Evolutionary conservation across 2,797 vertebrate genomes (phyloP).

Genomic region (Coregonus suidteri): DNA sequence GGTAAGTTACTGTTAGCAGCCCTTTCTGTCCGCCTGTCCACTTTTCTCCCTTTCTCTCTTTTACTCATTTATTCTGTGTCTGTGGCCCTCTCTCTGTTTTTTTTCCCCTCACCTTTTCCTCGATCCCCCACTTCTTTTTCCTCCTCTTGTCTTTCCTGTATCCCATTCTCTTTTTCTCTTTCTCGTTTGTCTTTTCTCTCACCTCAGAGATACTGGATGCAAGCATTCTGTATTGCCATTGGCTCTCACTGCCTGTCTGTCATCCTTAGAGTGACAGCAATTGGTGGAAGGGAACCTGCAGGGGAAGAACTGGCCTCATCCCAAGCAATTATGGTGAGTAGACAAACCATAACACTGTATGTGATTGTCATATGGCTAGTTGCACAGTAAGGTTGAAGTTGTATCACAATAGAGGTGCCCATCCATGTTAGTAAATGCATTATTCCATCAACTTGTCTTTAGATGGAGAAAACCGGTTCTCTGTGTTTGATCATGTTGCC

Average conservation of each 20-base stretch:
- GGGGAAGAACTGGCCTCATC: conserved; percentile 92
- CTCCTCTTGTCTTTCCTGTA: background rate
- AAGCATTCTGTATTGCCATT: conserved; percentile 6
- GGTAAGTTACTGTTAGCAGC: conserved; percentile 71
- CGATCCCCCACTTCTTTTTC: background rate
- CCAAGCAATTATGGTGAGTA: conserved; percentile 96
- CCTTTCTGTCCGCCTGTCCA: background rate
- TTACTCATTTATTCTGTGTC: background rate
- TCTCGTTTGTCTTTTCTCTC: background rate
- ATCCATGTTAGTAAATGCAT: background rate
- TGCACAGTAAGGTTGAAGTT: background rate
- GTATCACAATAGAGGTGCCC: background rate
- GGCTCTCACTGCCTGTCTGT: conserved; percentile 22
- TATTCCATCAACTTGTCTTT: background rate
- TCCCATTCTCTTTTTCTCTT: background rate
- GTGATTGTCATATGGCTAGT: background rate
- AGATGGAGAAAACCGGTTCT: background rate
- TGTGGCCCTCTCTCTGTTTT: background rate
- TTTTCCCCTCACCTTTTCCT: conserved; percentile 14
- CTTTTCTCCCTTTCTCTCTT: background rate
- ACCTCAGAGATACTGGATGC: conserved; percentile 6
- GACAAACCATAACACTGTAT: background rate
- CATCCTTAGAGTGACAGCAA: conserved; percentile 89
- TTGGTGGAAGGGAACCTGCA: conserved; percentile 98
- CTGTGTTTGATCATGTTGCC: background rate